Evolutionary conservation across 2,113 vertebrate species (phyloP).

Genomic region (Physeter macrocephalus): DNA sequence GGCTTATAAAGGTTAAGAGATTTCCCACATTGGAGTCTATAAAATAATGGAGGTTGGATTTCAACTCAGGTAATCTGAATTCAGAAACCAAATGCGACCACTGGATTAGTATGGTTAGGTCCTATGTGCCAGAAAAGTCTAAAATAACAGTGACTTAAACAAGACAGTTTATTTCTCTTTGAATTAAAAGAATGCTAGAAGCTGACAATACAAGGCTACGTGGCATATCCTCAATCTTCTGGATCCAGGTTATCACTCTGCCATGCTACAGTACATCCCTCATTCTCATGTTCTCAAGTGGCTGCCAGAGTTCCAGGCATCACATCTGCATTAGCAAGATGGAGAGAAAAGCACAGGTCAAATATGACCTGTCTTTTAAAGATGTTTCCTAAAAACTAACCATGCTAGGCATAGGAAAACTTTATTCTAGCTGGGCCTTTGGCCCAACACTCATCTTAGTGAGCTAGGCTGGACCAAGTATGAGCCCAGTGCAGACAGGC

Average conservation of each 20-base stretch:
- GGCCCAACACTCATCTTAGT: not conserved
- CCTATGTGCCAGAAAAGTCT: not conserved
- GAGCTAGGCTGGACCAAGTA: not conserved
- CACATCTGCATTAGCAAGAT: not conserved
- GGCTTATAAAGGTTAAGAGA: not conserved
- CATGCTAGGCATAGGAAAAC: not conserved
- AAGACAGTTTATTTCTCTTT: not conserved
- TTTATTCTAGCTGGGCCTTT: not conserved
- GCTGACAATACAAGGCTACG: not conserved
- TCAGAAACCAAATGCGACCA: not conserved
- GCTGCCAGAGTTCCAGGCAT: not conserved
- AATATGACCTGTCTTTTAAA: not conserved
- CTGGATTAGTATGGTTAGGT: not conserved
- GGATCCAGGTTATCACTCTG: not conserved
- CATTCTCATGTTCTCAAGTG: not conserved
- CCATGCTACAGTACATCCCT: no score
- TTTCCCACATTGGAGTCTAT: not conserved
- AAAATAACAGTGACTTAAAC: not conserved
- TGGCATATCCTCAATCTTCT: not conserved
- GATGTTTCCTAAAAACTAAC: not conserved
- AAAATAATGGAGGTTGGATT: not conserved
- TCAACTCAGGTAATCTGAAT: not conserved
- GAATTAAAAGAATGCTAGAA: not conserved
- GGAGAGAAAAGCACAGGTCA: not conserved
- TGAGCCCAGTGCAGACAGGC: not conserved